Conservation (phyloP, 2,888 invertebrate species). For the Hyalella azteca region DNA sequence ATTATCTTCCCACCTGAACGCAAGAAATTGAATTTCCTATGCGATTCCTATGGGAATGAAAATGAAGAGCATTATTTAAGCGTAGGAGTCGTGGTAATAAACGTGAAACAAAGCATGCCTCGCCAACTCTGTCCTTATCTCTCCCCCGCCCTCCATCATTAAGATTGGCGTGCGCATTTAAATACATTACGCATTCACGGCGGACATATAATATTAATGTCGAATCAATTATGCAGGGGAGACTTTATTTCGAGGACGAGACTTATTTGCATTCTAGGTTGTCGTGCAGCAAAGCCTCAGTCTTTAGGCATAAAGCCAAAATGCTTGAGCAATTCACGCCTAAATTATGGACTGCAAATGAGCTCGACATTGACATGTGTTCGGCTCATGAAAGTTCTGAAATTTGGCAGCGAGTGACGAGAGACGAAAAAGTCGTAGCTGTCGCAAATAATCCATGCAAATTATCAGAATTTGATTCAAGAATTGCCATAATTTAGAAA, state of each 20-base stretch:
- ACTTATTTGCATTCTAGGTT: conserved; percentile 32
- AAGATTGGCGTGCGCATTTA: conserved; percentile 37
- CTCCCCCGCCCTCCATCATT: conserved; percentile 5
- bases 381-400: too few relatives aligned
- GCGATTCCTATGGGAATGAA: too few relatives aligned
- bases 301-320: conserved; percentile 7
- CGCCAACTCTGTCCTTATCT: not conserved
- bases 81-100: too few relatives aligned
- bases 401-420: too few relatives aligned
- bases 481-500: too few relatives aligned
- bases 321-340: conserved; percentile 1
- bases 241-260: conserved; percentile 35
- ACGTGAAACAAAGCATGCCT: too few relatives aligned
- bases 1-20: too few relatives aligned
- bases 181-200: conserved; percentile 34
- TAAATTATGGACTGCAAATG: conserved; percentile 30
- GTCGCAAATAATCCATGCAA: too few relatives aligned
- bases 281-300: conserved; percentile 19
- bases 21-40: too few relatives aligned
- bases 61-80: too few relatives aligned
- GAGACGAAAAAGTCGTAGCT: too few relatives aligned
- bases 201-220: conserved; percentile 36
- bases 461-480: too few relatives aligned
- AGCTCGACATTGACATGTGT: conserved; percentile 23
- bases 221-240: conserved; percentile 34